These are phyloP conservation scores for Monomorium pharaonis DNA, from an alignment of 1,140 invertebrate species.

Conservation along the genomic window DNA sequence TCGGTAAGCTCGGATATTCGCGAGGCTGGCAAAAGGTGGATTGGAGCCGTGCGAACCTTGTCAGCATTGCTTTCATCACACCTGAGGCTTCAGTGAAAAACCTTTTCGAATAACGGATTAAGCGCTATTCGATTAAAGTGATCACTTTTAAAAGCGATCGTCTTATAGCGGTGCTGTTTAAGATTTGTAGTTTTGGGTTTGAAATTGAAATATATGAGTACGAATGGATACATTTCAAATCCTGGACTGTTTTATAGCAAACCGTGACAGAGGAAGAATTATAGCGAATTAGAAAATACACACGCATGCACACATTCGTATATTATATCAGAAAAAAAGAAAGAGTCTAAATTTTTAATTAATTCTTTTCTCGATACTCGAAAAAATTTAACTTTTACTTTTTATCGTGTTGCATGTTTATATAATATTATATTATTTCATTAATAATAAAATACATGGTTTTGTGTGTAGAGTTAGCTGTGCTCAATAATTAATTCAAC, in stretches of 20 bases:
- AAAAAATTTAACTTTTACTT: neutral
- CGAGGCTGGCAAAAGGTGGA: conserved; percentile 11
- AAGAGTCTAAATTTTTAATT: neutral
- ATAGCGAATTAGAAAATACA: neutral
- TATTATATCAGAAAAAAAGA: neutral
- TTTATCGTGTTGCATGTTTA: neutral
- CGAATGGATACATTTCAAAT: too few species aligned
- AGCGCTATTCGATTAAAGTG: conserved; percentile 18
- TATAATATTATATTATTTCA: neutral
- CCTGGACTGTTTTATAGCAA: neutral
- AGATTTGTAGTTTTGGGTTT: too few species aligned
- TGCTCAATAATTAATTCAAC: neutral
- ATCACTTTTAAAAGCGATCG: neutral
- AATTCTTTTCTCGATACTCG: neutral
- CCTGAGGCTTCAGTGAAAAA: conserved; percentile 39
- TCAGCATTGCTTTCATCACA: neutral
- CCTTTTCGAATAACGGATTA: conserved; percentile 35
- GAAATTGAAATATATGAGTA: too few species aligned
- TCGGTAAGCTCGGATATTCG: conserved; percentile 55
- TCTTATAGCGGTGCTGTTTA: neutral
- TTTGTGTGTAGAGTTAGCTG: neutral
- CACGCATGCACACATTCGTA: neutral
- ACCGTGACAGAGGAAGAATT: neutral
- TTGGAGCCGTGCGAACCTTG: conserved; percentile 12
- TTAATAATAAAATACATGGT: neutral